A percentile compares a stretch with the other conserved stretches of the same genome.
Conservation (phyloP, 1,140 invertebrate species). For the Pachyrhynchus sulphureomaculatus region DNA sequence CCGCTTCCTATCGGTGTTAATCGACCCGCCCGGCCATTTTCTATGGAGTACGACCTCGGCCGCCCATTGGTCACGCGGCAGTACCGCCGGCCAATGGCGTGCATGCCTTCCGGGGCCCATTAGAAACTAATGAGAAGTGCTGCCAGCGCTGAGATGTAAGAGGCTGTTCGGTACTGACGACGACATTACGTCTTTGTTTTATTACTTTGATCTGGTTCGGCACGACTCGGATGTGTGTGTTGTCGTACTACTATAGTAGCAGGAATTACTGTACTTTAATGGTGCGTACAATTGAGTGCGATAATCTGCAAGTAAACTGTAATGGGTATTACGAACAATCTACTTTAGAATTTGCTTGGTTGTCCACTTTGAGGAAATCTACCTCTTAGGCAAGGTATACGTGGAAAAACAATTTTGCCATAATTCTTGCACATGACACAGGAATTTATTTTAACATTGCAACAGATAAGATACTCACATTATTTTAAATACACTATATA, state of each 20-base stretch:
- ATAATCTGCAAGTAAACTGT: too few relatives aligned
- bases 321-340: too few relatives aligned
- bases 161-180: not conserved
- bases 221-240: not conserved
- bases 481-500: too few relatives aligned
- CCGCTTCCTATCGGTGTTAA: not conserved
- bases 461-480: too few relatives aligned
- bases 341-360: too few relatives aligned
- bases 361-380: too few relatives aligned
- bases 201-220: too few relatives aligned
- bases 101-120: not conserved
- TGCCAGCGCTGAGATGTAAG: not conserved
- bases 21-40: slow-evolving; percentile 21
- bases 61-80: slow-evolving; percentile 11
- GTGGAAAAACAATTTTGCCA: too few relatives aligned
- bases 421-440: too few relatives aligned
- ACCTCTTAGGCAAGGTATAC: too few relatives aligned
- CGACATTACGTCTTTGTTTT: too few relatives aligned
- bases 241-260: not conserved
- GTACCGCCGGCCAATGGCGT: slow-evolving; percentile 4
- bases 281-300: not conserved
- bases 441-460: too few relatives aligned
- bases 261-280: not conserved
- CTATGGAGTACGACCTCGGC: slow-evolving; percentile 4
- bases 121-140: slow-evolving; percentile 21